Conservation (phyloP, 1,140 invertebrate genomes). For the Phthorimaea operculella region DNA sequence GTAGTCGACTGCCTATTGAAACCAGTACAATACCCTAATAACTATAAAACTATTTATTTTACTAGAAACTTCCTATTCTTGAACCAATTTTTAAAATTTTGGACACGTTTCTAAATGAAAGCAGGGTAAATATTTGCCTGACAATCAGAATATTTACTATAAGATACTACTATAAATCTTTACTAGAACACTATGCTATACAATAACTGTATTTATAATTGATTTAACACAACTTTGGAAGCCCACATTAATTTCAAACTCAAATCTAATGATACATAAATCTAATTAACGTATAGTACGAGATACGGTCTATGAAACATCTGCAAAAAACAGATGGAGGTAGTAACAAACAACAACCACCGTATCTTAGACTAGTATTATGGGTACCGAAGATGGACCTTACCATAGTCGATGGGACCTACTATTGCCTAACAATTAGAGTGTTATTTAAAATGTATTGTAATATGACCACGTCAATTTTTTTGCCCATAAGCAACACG, state of each 20-base stretch:
- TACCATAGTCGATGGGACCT: constrained; percentile 38
- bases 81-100: constrained; percentile 52
- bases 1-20: neutral
- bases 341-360: too few relatives aligned
- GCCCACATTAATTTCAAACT: too few relatives aligned
- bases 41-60: constrained; percentile 2
- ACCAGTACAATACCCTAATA: constrained; percentile 7
- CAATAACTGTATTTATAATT: too few relatives aligned
- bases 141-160: constrained; percentile 39
- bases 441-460: constrained; percentile 17
- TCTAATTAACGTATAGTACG: too few relatives aligned
- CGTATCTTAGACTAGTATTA: neutral
- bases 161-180: constrained; percentile 14
- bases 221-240: too few relatives aligned
- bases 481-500: neutral
- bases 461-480: constrained; percentile 1
- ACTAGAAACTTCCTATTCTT: constrained; percentile 25
- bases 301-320: too few relatives aligned
- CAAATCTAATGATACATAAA: too few relatives aligned
- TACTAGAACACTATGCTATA: neutral
- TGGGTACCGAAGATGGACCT: neutral
- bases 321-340: too few relatives aligned
- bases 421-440: constrained; percentile 43
- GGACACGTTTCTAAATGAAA: constrained; percentile 47
- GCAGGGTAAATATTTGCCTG: constrained; percentile 59